These are phyloP conservation scores for Enteromius trimaculatus DNA, from an alignment of 2,797 vertebrate species.

Conservation along the genomic window DNA sequence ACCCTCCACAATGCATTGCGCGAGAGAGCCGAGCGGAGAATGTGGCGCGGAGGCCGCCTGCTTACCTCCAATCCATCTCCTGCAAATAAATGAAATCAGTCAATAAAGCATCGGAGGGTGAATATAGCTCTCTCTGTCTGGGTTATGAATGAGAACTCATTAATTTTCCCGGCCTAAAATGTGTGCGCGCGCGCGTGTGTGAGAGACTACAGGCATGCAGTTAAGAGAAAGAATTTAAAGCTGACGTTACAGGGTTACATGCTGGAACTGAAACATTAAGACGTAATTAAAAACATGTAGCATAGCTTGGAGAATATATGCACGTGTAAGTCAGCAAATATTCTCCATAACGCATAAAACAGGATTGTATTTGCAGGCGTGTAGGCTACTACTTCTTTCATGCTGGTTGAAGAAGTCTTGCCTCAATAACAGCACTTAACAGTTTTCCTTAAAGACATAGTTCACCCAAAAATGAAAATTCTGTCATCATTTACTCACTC, in stretches of 20 bases:
- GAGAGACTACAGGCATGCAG: conserved; percentile 1
- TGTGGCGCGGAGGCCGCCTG: conserved; percentile 85
- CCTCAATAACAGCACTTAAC: not conserved
- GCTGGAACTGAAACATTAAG: conserved; percentile 14
- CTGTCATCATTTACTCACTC: too few species aligned
- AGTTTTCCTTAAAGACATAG: not conserved
- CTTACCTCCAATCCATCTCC: conserved; percentile 95
- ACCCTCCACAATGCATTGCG: conserved; percentile 87
- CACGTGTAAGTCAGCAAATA: not conserved
- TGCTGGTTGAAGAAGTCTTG: not conserved
- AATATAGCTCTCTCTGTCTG: conserved; percentile 91
- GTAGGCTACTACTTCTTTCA: not conserved
- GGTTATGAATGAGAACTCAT: conserved; percentile 85
- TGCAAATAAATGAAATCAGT: conserved; percentile 99
- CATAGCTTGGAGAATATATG: not conserved
- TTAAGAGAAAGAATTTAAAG: not conserved
- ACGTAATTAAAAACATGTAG: not conserved
- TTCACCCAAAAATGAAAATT: too few species aligned
- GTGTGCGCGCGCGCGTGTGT: conserved; percentile 24
- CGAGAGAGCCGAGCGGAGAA: conserved; percentile 84
- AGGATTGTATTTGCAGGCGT: not conserved
- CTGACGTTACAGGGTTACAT: not conserved
- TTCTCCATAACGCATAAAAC: not conserved
- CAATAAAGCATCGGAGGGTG: conserved; percentile 97
- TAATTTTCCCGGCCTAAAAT: conserved; percentile 69